Evolutionary conservation across 2,797 vertebrate species (phyloP).

Genomic region (Spizella passerina): DNA sequence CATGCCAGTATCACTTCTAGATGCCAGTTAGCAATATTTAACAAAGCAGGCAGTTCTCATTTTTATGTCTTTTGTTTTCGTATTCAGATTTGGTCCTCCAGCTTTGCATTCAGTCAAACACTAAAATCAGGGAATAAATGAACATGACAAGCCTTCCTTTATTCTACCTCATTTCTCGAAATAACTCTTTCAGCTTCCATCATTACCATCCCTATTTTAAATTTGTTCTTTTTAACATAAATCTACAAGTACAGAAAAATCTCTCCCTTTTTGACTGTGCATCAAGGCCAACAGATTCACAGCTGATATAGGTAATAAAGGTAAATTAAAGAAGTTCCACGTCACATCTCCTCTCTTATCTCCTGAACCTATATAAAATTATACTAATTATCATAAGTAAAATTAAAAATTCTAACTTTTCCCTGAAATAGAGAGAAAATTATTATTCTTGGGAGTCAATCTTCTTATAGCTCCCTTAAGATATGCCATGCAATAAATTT

Average conservation of each 20-base stretch:
- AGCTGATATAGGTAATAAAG: not conserved
- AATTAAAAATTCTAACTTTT: not conserved
- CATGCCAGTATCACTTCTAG: not conserved
- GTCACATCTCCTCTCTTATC: not conserved
- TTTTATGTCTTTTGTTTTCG: not conserved
- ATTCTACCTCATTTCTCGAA: not conserved
- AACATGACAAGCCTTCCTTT: not conserved
- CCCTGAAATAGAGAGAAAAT: conserved; percentile 3
- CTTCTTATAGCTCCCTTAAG: not conserved
- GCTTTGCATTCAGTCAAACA: not conserved
- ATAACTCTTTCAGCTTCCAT: not conserved
- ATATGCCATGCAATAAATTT: not conserved
- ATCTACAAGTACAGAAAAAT: not conserved
- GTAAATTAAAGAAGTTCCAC: conserved; percentile 2
- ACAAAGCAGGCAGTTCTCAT: not conserved
- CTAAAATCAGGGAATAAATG: not conserved
- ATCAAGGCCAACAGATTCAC: not conserved
- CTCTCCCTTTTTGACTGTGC: not conserved
- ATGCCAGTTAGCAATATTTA: not conserved
- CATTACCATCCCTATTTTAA: not conserved
- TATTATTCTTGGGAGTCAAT: not conserved
- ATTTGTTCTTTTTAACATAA: not conserved
- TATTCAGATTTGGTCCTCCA: not conserved
- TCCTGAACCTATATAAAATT: conserved; percentile 1
- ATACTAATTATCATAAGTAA: not conserved